A percentile compares a stretch with the other conserved stretches of the same genome.
phyloP scores from a whole-genome alignment of 1,140 invertebrate genomes.

The Mesaphorura yosii region DNA sequence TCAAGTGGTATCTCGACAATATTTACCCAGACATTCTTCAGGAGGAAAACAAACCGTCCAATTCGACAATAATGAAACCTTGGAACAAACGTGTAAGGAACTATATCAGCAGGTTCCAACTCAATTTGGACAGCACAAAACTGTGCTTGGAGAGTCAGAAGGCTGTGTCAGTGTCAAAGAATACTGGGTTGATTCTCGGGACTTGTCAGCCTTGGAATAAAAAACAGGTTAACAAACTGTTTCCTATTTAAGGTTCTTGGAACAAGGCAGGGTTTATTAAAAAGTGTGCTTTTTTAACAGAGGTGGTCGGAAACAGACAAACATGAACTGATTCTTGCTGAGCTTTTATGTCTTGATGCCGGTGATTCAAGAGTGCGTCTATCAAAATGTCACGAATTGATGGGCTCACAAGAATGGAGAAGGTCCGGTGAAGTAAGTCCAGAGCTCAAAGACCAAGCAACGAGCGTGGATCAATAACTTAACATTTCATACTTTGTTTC shows the following conservation, averaged over 20 bases:
- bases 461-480: neutral
- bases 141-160: constrained; percentile 67
- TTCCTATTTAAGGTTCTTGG: neutral
- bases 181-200: constrained; percentile 52
- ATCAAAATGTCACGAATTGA: constrained; percentile 84
- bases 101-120: constrained; percentile 39
- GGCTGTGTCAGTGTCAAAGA: constrained; percentile 66
- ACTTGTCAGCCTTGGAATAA: constrained; percentile 51
- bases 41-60: constrained; percentile 45
- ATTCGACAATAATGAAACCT: constrained; percentile 33
- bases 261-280: neutral
- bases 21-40: constrained; percentile 72
- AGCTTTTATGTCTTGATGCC: constrained; percentile 73
- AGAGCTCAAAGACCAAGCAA: constrained; percentile 6
- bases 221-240: constrained; percentile 47
- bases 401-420: constrained; percentile 78
- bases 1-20: constrained; percentile 87
- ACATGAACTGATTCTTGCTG: constrained; percentile 69
- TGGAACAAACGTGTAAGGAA: constrained; percentile 37
- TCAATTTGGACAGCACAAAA: constrained; percentile 54
- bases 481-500: constrained; percentile 25
- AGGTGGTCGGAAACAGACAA: constrained; percentile 78
- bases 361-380: constrained; percentile 50
- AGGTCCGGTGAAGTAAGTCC: constrained; percentile 52
- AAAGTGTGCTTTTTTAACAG: constrained; percentile 45